Evolutionary conservation across 2,797 vertebrate genomes (phyloP).

Genomic region (Numenius phaeopus): DNA sequence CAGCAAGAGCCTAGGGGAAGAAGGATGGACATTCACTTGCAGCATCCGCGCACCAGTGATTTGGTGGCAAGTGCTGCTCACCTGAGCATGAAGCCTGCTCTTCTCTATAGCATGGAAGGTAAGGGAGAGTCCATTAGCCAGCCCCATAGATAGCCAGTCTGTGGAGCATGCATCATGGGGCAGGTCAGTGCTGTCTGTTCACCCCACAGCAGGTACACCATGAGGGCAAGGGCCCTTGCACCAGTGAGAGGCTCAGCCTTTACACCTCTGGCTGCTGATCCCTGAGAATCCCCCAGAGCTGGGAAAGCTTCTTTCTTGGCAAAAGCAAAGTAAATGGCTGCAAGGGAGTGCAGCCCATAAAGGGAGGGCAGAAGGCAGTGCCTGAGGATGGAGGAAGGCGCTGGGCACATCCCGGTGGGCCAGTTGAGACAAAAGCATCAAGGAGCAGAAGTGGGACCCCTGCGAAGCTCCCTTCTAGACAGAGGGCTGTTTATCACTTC

Average conservation of each 20-base stretch:
- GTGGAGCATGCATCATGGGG: not conserved
- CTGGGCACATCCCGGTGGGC: not conserved
- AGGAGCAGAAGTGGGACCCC: not conserved
- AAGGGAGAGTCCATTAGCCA: not conserved
- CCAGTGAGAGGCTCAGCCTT: not conserved
- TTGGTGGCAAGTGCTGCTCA: not conserved
- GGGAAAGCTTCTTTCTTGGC: not conserved
- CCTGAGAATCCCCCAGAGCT: not conserved
- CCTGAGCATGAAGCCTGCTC: not conserved
- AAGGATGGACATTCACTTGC: not conserved
- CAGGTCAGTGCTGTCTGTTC: not conserved
- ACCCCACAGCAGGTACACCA: not conserved
- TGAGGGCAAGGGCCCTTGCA: not conserved
- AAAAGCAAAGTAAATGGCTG: not conserved
- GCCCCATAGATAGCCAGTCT: not conserved
- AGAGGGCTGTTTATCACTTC: not conserved
- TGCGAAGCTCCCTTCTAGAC: not conserved
- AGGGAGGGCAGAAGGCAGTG: not conserved
- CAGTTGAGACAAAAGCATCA: not conserved
- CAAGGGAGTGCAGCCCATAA: not conserved
- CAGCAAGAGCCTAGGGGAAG: not conserved
- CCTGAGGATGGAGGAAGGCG: not conserved
- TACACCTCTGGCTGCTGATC: not conserved
- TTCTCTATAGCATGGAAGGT: not conserved
- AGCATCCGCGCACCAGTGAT: fast-evolving